Evolutionary conservation across 2,797 vertebrate species (phyloP).

Genomic region (Cossypha niveicapilla): DNA sequence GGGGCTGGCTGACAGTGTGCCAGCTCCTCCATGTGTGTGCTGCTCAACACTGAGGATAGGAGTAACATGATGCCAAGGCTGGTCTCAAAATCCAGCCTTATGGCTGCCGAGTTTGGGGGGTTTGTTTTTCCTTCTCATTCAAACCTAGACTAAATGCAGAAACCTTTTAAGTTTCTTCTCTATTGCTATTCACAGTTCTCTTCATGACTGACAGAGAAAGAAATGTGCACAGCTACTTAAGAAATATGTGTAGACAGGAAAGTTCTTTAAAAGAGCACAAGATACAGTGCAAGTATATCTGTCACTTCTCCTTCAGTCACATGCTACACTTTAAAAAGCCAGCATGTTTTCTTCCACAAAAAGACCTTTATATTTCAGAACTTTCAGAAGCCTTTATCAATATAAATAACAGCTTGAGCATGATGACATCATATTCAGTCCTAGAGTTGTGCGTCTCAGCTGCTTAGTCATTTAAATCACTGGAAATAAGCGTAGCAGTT

Average conservation of each 20-base stretch:
- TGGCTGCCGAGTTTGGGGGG: not conserved
- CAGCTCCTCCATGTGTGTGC: fast-evolving
- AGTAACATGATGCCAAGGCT: not conserved
- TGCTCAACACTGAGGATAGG: not conserved
- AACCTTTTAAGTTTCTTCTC: not conserved
- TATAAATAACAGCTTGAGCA: conserved; percentile 6
- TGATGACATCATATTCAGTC: conserved; percentile 20
- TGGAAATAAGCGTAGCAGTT: conserved; percentile 31
- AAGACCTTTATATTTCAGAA: conserved; percentile 35
- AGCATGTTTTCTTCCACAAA: not conserved
- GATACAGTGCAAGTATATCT: not conserved
- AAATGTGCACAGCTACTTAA: not conserved
- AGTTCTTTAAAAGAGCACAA: not conserved
- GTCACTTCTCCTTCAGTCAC: not conserved
- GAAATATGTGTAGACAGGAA: not conserved
- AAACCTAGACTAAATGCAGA: not conserved
- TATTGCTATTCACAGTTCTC: not conserved
- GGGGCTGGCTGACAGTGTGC: not conserved
- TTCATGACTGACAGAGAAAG: not conserved
- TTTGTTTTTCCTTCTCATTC: not conserved
- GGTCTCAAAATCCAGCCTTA: not conserved
- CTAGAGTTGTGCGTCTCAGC: not conserved
- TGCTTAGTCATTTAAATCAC: conserved; percentile 58
- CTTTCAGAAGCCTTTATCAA: conserved; percentile 29
- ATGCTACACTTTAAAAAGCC: not conserved